A percentile compares a stretch with the other conserved stretches of the same genome.
phyloP scores from a whole-genome alignment of 2,797 vertebrate species.

The Rhinella marina region DNA sequence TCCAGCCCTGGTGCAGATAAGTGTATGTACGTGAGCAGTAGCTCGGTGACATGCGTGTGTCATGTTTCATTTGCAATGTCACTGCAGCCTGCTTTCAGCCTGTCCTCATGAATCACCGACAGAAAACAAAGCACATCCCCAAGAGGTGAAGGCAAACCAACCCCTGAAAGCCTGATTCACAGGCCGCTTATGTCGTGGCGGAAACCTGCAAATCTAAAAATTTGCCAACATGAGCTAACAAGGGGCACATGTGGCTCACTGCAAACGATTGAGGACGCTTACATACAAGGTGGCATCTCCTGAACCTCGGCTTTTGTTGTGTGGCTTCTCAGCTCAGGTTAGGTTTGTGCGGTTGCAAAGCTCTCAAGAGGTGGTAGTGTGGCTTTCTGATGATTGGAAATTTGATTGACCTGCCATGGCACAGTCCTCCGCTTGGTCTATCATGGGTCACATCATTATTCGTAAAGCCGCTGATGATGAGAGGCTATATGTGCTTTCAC shows the following conservation, averaged over 20 bases:
- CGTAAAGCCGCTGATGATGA: not conserved
- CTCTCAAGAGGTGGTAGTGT: not conserved
- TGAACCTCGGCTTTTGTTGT: not conserved
- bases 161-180: not conserved
- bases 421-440: not conserved
- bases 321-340: not conserved
- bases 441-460: not conserved
- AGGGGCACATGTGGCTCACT: not conserved
- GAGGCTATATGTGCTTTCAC: not conserved
- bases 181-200: not conserved
- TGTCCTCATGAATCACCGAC: slow-evolving; percentile 53
- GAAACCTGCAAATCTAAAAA: not conserved
- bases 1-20: slow-evolving; percentile 25
- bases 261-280: not conserved
- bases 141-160: slow-evolving; percentile 35
- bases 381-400: not conserved
- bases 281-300: not conserved
- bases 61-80: slow-evolving; percentile 55
- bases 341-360: not conserved
- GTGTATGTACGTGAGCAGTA: slow-evolving; percentile 45
- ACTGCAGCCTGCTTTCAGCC: slow-evolving; percentile 54
- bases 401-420: not conserved
- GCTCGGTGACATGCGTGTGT: slow-evolving; percentile 51
- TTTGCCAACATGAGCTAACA: not conserved
- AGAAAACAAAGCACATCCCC: slow-evolving; percentile 35